These are phyloP conservation scores for Tanytarsus gracilentus DNA, from an alignment of 2,888 invertebrate species.

Conservation along the genomic window DNA sequence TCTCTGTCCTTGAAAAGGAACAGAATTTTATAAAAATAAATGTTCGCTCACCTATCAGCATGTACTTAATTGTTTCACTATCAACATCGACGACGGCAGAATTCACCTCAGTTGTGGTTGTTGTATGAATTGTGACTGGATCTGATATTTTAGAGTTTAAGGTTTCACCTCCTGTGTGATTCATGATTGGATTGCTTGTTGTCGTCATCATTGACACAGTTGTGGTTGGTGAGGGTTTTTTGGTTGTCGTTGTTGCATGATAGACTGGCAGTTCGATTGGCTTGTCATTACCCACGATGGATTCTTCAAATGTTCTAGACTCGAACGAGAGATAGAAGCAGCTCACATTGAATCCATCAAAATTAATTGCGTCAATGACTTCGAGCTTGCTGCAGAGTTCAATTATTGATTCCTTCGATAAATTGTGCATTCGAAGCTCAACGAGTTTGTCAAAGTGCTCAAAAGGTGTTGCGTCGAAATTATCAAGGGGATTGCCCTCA, in stretches of 20 bases:
- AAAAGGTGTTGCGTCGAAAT: slow-evolving; percentile 42
- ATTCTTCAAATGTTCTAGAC: slow-evolving; percentile 39
- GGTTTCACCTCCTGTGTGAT: not conserved
- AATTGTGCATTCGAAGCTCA: slow-evolving; percentile 39
- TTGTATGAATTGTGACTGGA: not conserved
- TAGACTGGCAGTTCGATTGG: not conserved
- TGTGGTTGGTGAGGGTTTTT: not conserved
- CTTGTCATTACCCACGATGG: slow-evolving; percentile 31
- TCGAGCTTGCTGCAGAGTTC: slow-evolving; percentile 39
- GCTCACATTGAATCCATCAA: slow-evolving; percentile 40
- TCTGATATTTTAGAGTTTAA: not conserved
- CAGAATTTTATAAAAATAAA: not conserved
- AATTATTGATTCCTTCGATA: slow-evolving; percentile 36
- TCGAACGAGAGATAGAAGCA: slow-evolving; percentile 41
- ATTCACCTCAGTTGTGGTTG: not conserved
- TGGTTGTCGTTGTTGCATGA: not conserved
- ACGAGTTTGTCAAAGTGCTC: slow-evolving; percentile 38
- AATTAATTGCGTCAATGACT: slow-evolving; percentile 41
- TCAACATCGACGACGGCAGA: slow-evolving; percentile 1
- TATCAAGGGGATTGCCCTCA: slow-evolving; percentile 39
- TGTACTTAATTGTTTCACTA: slow-evolving; percentile 17
- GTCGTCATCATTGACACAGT: not conserved
- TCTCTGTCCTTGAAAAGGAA: too few species aligned
- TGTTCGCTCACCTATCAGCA: slow-evolving; percentile 16
- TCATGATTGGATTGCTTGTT: not conserved